These are phyloP conservation scores for Chitala chitala DNA, from an alignment of 2,113 vertebrate genomes.

Conservation along the genomic window DNA sequence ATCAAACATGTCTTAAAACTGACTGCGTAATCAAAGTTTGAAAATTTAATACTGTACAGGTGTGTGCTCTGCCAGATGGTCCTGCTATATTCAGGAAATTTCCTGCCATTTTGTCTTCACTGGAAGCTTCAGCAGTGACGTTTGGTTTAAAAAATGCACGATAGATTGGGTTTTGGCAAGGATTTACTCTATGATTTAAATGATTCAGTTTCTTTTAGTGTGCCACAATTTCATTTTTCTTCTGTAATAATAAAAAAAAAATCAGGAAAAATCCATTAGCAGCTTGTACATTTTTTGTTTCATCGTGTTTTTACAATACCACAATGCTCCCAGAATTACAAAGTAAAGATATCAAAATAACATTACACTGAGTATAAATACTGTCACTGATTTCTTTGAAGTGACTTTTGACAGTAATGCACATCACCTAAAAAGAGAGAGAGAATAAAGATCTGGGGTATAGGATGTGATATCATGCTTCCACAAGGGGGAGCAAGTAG, in stretches of 20 bases:
- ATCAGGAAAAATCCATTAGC: no score
- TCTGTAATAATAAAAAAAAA: not conserved
- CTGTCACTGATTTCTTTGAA: not conserved
- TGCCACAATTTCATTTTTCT: not conserved
- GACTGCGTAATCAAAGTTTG: constrained; percentile 29
- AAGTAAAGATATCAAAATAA: no score
- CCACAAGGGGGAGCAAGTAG: constrained; percentile 5
- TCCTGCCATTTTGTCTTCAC: not conserved
- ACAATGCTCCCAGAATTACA: no score
- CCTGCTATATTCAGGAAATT: not conserved
- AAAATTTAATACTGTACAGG: constrained; percentile 27
- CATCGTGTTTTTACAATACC: no score
- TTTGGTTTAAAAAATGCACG: not conserved
- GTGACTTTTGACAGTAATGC: not conserved
- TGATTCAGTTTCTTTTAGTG: no score
- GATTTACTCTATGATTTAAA: not conserved
- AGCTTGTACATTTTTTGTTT: no score
- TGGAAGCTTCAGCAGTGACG: constrained; percentile 4
- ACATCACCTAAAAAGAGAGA: not conserved
- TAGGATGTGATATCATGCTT: not conserved
- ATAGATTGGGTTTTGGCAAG: not conserved
- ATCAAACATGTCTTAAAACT: constrained; percentile 28
- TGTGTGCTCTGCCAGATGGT: constrained; percentile 23
- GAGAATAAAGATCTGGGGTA: not conserved
- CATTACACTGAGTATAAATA: not conserved